Evolutionary conservation across 2,888 invertebrate genomes (phyloP), one percentile per base, ranked within the genome.

Genomic region (Spilosoma lubricipeda): DNA sequence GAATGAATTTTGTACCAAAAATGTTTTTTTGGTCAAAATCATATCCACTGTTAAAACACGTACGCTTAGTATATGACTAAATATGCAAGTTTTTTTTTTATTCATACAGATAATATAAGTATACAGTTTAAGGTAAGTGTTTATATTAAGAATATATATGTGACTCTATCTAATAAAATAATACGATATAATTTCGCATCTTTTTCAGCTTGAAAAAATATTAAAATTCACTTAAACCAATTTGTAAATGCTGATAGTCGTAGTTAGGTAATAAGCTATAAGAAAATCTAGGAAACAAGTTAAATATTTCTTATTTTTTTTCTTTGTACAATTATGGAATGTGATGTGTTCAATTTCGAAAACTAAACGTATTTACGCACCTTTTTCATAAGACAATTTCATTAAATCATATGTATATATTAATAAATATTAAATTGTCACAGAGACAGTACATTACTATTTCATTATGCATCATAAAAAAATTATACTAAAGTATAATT

Each of bases 241-340:
- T 84, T 76, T 75, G 83, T 87, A 90, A 90, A 90, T 90, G 88
- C 89, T 85, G 88, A 89, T 87, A 86, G 85, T 77, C 81, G 84
- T 85, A 85, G 82, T 84, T 86, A 83, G 74, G 70, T 74, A 74
- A 78, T 77, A 72, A 82, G 67, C 73, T 80, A 84, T 73, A 75
- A 79, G 74, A 84, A 75, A 80, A 80, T 78, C 78, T 77, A 83
- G 77, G 85, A 77, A 81, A 86, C n/a, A 67, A 33, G 36, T 72
- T 84, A 87, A 84, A 84, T 63, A 70, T 27, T 30, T 70, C 56
- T 23, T 52, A 36, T 82, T 83, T 86, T 71, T 76, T 20, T 76
- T 76, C 82, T 92, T 93, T 93, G 91, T 94, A 94, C 92, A 93
- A 90, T 84, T 83, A 92, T 94, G 95, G 95, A 95, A 95, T 95